These are phyloP conservation scores for Tineola bisselliella DNA, from an alignment of 2,888 invertebrate genomes.

Conservation along the genomic window DNA sequence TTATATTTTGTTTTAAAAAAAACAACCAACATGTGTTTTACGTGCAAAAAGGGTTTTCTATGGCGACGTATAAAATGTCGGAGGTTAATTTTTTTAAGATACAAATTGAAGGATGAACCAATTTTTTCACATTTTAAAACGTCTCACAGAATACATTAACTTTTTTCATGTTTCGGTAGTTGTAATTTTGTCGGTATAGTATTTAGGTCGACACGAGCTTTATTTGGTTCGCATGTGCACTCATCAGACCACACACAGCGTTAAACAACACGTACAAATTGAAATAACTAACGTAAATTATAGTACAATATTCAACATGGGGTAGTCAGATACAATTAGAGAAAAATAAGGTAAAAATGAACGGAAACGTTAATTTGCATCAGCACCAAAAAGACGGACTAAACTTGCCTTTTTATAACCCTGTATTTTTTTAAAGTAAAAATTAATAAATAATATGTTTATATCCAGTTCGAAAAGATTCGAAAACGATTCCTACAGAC, in stretches of 20 bases:
- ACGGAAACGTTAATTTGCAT: background rate
- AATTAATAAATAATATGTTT: no score
- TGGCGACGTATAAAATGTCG: background rate
- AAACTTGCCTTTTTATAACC: no score
- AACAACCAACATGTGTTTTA: background rate
- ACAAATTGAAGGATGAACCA: background rate
- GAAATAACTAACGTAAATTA: background rate
- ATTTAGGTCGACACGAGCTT: background rate
- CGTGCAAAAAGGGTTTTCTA: background rate
- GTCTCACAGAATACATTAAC: background rate
- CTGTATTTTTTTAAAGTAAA: no score
- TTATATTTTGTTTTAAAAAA: background rate
- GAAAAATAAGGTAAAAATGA: background rate
- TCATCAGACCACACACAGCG: background rate
- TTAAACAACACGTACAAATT: background rate
- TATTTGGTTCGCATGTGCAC: conserved; percentile 9
- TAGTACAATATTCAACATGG: background rate
- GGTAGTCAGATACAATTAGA: background rate
- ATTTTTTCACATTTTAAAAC: background rate
- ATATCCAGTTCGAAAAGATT: no score
- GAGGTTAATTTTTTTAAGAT: background rate
- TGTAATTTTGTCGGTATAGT: background rate
- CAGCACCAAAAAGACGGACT: no score
- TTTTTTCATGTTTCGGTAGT: conserved; percentile 6
- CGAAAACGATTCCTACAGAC: no score